Conservation (phyloP, 2,888 invertebrate species). For the Ectemnius cavifrons region DNA sequence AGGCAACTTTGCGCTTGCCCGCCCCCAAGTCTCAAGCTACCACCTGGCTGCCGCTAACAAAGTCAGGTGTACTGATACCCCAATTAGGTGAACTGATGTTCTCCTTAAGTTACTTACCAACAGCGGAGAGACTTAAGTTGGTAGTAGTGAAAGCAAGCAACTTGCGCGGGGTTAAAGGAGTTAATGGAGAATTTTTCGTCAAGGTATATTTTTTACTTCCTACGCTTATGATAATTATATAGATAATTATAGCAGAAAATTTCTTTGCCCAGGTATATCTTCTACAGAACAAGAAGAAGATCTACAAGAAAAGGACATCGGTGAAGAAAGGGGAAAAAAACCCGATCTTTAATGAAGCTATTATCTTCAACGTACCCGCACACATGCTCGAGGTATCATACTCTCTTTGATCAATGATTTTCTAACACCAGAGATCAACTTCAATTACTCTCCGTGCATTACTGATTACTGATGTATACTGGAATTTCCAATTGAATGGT, state of each 20-base stretch:
- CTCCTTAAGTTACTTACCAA: constrained; percentile 89
- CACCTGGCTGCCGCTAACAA: constrained; percentile 88
- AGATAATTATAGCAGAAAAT: neutral
- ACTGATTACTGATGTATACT: too few species aligned
- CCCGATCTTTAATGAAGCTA: constrained; percentile 91
- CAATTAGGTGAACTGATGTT: constrained; percentile 90
- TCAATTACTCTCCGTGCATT: too few species aligned
- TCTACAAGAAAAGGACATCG: constrained; percentile 89
- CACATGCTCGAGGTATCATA: constrained; percentile 81
- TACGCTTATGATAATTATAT: neutral
- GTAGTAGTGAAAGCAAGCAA: constrained; percentile 88
- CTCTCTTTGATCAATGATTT: too few species aligned
- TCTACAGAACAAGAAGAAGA: constrained; percentile 88
- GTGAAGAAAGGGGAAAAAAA: constrained; percentile 86
- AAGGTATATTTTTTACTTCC: constrained; percentile 80
- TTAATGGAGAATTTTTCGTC: constrained; percentile 86
- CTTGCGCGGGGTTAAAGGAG: constrained; percentile 81
- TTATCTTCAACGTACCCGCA: constrained; percentile 90
- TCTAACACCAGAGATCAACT: too few species aligned
- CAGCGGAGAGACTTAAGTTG: constrained; percentile 88
- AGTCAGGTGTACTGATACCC: constrained; percentile 80
- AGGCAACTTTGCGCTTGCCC: constrained; percentile 69
- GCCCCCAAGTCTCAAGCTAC: constrained; percentile 83
- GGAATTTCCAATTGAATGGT: too few species aligned
- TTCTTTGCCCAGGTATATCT: constrained; percentile 82